Evolutionary conservation across 2,797 vertebrate species (phyloP).

Genomic region (Limosa lapponica): DNA sequence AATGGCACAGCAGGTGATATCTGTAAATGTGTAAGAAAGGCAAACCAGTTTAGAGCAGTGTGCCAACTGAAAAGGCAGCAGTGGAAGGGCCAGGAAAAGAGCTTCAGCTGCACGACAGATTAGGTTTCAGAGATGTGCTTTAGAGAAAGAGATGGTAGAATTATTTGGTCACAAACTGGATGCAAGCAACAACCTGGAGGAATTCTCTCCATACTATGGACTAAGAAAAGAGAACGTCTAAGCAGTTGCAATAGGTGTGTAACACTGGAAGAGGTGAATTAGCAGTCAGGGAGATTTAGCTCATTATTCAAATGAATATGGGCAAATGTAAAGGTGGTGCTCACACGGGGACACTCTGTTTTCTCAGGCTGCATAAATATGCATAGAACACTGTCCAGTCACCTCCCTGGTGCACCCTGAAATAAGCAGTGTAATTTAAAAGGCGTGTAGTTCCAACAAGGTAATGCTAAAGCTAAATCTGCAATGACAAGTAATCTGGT

Average conservation of each 20-base stretch:
- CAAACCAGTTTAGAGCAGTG: neutral
- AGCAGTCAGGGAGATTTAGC: neutral
- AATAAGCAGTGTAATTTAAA: neutral
- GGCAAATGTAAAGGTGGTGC: neutral
- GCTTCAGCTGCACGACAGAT: neutral
- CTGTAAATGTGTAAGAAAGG: neutral
- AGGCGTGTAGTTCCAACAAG: neutral
- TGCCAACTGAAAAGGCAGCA: neutral
- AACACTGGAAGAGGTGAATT: neutral
- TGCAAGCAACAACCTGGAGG: neutral
- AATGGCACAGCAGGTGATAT: neutral
- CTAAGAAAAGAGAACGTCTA: neutral
- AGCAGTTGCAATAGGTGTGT: neutral
- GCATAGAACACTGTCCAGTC: neutral
- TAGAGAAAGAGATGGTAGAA: neutral
- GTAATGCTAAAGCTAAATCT: constrained; percentile 14
- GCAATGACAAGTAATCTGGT: neutral
- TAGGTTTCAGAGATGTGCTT: neutral
- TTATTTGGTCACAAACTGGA: neutral
- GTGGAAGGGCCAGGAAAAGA: neutral
- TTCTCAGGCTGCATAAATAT: constrained; percentile 11
- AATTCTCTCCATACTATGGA: neutral
- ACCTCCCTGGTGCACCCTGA: neutral
- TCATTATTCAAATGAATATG: constrained; percentile 29
- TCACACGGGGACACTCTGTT: neutral